phyloP scores from a whole-genome alignment of 2,797 vertebrate species.

The Leucoraja ocellata region DNA sequence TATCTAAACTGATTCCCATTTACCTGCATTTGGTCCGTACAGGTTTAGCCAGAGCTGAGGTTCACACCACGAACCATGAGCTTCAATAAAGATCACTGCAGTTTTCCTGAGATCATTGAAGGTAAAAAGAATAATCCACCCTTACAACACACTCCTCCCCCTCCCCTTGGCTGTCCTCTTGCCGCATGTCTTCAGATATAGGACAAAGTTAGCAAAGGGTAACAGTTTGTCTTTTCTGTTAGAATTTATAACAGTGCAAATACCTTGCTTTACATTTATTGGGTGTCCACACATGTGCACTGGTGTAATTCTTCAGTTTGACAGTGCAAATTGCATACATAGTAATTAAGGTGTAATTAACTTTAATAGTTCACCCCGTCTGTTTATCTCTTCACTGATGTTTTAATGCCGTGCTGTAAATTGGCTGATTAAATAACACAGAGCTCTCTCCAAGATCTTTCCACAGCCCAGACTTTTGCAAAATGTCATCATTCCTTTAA shows the following conservation, averaged over 20 bases:
- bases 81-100: neutral
- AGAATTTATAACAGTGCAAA: neutral
- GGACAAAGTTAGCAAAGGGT: neutral
- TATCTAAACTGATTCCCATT: too few species aligned
- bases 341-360: conserved; percentile 28
- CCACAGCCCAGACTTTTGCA: neutral
- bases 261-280: neutral
- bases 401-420: neutral
- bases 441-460: neutral
- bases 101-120: neutral
- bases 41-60: too few species aligned
- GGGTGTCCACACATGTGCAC: neutral
- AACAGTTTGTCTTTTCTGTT: neutral
- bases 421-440: neutral
- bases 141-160: too few species aligned
- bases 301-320: neutral
- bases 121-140: neutral
- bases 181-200: neutral
- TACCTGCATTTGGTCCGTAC: too few species aligned
- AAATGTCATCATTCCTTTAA: too few species aligned
- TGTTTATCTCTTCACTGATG: neutral
- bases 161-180: neutral
- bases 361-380: neutral
- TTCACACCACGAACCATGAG: too few species aligned
- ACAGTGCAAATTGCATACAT: neutral